Evolutionary conservation across 2,888 invertebrate species (phyloP), one percentile per base, ranked within the genome.

Genomic region (Siphlonurus alternatus): DNA sequence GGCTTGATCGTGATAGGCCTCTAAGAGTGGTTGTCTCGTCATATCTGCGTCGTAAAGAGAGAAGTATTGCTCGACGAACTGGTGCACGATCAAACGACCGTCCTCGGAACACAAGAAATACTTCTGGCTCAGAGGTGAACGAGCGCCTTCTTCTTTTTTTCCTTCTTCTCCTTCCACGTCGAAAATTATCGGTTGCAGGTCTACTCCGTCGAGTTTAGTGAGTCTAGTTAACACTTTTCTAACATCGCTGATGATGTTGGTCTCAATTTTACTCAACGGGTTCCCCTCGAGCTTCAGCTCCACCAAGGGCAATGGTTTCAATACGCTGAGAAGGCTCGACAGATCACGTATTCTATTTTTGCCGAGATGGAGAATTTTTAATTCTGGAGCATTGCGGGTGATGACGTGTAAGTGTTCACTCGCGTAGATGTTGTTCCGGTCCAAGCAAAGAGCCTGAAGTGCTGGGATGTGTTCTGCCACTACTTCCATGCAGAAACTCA

Each of bases 131-230:
- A 81, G 76, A 0, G 92, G 93, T 2, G 91, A 71, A n/a, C 78
- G 76, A 0, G 77, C 74, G 23, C 71, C 70, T 53, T 71, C 68
- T 65, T 84, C 84, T 68, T 90, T 87, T 25, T 81, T 80, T 25
- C 93, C 82, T 76, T 94, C 94, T 78, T 95, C 95, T 1, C 86
- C 83, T 64, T 94, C 92, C 22, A 93, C 94, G 78, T 95, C 95
- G 1, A 86, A 83, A 64, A 94, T 93, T 23, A 88, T 86, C n/a
- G 90, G 88, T 1, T 92, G 89, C 61, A 95, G 79, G 25, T 86
- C 86, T 67, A 82, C 80, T 68, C 89, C 90, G 75, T 95, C 95
- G 88, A 95, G 77, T 79, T 86, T 87, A 61, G 83, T 71, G 70
- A 95, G 80, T 77, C 91, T 93, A 63, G 93, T 93, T 71, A 95